Percentiles rank a stretch among this genome's conserved stretches.
Evolutionary conservation across 1,140 invertebrate species (phyloP).

Genomic region (Matsumurasca onukii): DNA sequence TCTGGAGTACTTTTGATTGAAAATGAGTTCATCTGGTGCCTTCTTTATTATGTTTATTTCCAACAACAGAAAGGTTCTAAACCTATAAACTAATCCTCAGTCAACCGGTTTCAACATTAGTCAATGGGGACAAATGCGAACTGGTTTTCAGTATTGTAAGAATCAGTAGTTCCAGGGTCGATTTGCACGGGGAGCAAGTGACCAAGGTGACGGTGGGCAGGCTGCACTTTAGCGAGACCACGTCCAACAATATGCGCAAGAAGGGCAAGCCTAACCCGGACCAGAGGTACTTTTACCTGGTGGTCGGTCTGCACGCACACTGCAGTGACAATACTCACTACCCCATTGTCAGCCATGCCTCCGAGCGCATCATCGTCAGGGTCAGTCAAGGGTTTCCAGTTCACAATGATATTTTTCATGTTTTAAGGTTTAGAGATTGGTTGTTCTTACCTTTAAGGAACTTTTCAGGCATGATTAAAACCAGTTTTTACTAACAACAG

Average conservation of each 20-base stretch:
- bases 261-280: slow-evolving; percentile 98
- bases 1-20: no score
- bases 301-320: slow-evolving; percentile 90
- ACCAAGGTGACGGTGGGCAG: slow-evolving; percentile 92
- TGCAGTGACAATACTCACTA: slow-evolving; percentile 72
- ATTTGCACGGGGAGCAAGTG: slow-evolving; percentile 79
- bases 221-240: slow-evolving; percentile 97
- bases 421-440: no score
- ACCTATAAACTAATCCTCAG: no score
- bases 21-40: no score
- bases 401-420: no score
- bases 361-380: slow-evolving; percentile 95
- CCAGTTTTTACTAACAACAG: neutral
- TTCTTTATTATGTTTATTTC: no score
- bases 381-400: no score
- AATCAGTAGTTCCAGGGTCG: slow-evolving; percentile 62
- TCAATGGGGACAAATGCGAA: no score
- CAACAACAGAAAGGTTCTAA: no score
- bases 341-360: slow-evolving; percentile 82
- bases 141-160: slow-evolving; percentile 31
- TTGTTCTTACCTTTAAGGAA: no score
- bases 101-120: no score
- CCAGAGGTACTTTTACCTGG: slow-evolving; percentile 91
- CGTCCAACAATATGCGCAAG: slow-evolving; percentile 98
- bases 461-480: neutral